phyloP scores from a whole-genome alignment of 1,140 invertebrate species.

The Euwallacea similis region DNA sequence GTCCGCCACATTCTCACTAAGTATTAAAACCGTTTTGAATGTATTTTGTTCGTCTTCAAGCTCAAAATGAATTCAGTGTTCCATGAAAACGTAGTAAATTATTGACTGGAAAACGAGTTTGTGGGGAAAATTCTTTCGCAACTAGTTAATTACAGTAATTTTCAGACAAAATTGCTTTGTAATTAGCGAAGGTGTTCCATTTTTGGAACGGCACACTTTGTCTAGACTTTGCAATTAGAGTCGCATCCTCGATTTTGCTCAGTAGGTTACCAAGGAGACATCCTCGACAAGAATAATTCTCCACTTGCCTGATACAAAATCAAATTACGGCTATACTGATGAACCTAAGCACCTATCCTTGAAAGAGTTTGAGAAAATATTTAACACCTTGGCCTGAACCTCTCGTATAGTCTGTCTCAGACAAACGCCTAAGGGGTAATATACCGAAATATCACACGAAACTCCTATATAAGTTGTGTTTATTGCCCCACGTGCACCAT shows the following conservation, averaged over 20 bases:
- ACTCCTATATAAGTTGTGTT: slow-evolving; percentile 4
- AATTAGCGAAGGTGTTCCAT: neutral
- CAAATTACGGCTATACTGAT: neutral
- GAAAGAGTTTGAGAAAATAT: neutral
- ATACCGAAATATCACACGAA: neutral
- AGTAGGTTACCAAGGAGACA: neutral
- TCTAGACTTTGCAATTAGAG: slow-evolving; percentile 9
- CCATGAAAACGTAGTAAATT: too few relatives aligned
- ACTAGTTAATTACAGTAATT: neutral
- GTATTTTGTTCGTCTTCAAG: too few relatives aligned
- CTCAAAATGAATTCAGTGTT: too few relatives aligned
- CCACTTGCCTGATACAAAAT: neutral
- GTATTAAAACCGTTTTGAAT: too few relatives aligned
- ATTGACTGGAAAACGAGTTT: too few relatives aligned
- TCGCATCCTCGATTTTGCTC: neutral
- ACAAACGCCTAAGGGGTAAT: neutral
- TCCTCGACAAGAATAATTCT: neutral
- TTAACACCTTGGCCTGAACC: neutral
- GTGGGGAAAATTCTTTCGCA: too few relatives aligned
- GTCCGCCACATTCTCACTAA: too few relatives aligned
- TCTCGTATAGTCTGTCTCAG: neutral
- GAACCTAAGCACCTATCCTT: neutral
- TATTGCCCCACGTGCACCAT: slow-evolving; percentile 1
- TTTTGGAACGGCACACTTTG: slow-evolving; percentile 19
- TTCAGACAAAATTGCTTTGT: neutral